phyloP scores from a whole-genome alignment of 2,797 vertebrate species.

The Neopelma chrysocephalum region DNA sequence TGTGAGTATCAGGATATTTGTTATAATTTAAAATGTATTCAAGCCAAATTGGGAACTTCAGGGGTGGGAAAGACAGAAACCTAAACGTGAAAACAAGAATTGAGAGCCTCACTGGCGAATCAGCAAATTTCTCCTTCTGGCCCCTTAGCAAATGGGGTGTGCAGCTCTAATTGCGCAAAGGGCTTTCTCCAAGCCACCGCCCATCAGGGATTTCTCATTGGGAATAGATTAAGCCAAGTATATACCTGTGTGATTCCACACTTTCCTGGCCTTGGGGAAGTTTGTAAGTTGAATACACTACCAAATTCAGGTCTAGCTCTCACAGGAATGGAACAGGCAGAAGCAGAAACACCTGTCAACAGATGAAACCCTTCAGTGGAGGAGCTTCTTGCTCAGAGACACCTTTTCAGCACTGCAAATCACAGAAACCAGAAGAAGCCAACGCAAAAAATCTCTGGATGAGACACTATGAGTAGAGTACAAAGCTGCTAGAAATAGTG shows the following conservation, averaged over 20 bases:
- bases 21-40: slow-evolving; percentile 86
- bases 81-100: slow-evolving; percentile 69
- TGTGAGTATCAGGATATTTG: slow-evolving; percentile 82
- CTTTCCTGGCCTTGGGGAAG: slow-evolving; percentile 81
- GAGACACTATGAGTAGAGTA: background rate
- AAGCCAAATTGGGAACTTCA: slow-evolving; percentile 62
- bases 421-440: background rate
- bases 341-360: background rate
- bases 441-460: background rate
- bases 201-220: slow-evolving; percentile 86
- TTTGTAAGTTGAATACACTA: slow-evolving; percentile 83
- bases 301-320: slow-evolving; percentile 78
- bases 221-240: slow-evolving; percentile 82
- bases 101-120: slow-evolving; percentile 75
- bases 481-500: background rate
- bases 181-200: slow-evolving; percentile 77
- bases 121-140: slow-evolving; percentile 61
- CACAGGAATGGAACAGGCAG: slow-evolving; percentile 64
- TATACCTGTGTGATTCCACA: slow-evolving; percentile 79
- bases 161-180: slow-evolving; percentile 85
- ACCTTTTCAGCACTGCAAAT: background rate
- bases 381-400: background rate
- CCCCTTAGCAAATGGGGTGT: slow-evolving; percentile 70
- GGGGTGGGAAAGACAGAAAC: slow-evolving; percentile 68
- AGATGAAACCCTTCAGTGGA: background rate